Percentiles rank a stretch among this genome's conserved stretches.
phyloP scores from a whole-genome alignment of 1,140 invertebrate genomes.

The Acromyrmex charruanus region DNA sequence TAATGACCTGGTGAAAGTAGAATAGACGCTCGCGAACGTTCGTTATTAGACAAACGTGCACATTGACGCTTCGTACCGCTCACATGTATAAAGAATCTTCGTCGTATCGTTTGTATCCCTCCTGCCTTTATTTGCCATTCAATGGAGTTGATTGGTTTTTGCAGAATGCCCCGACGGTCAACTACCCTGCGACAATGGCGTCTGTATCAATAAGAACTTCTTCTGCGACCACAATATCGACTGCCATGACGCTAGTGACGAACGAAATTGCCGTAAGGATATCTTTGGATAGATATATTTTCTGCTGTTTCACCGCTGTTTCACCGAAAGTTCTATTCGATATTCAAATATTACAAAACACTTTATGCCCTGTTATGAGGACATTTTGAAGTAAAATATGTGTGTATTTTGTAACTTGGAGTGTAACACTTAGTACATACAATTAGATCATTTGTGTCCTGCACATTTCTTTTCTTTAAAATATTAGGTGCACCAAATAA shows the following conservation, averaged over 20 bases:
- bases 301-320: background rate
- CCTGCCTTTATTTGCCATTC: background rate
- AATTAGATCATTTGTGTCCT: too few relatives aligned
- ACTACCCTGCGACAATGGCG: conserved; percentile 88
- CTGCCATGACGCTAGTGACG: conserved; percentile 92
- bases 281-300: conserved; percentile 30
- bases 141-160: conserved; percentile 69
- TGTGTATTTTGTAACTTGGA: background rate
- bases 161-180: conserved; percentile 86
- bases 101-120: background rate
- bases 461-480: too few relatives aligned
- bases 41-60: conserved; percentile 34
- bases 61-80: conserved; percentile 46
- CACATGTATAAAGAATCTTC: background rate
- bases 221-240: conserved; percentile 88
- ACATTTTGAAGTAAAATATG: background rate
- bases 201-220: conserved; percentile 87
- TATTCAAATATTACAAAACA: background rate
- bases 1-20: background rate
- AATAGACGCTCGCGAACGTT: conserved; percentile 12
- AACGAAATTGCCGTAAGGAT: conserved; percentile 90
- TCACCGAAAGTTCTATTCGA: background rate
- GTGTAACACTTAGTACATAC: too few relatives aligned
- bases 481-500: too few relatives aligned
- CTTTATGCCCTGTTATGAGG: background rate